Evolutionary conservation across 2,888 invertebrate genomes (phyloP).

Genomic region (Acanthopleura granulata): DNA sequence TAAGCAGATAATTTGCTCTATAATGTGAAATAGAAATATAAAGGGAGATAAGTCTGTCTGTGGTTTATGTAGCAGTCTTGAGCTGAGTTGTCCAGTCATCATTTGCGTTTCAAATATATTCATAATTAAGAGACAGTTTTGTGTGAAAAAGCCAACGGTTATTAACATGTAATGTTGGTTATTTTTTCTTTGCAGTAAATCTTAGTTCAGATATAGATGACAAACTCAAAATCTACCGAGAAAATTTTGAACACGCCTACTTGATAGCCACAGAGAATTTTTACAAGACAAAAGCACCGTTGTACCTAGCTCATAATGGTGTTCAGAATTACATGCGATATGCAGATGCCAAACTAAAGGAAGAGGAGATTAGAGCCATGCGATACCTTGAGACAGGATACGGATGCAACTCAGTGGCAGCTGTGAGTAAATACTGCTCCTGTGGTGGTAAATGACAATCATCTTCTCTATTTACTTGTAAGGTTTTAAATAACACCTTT

Average conservation of each 20-base stretch:
- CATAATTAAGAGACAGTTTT: too few species aligned
- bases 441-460: too few species aligned
- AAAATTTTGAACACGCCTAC: slow-evolving; percentile 96
- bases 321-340: slow-evolving; percentile 98
- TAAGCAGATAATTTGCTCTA: too few species aligned
- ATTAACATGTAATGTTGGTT: neutral
- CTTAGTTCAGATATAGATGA: slow-evolving; percentile 93
- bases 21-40: too few species aligned
- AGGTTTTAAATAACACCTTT: too few species aligned
- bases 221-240: slow-evolving; percentile 93
- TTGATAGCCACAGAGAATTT: slow-evolving; percentile 94
- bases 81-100: too few species aligned
- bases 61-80: too few species aligned
- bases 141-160: too few species aligned
- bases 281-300: slow-evolving; percentile 89
- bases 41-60: too few species aligned
- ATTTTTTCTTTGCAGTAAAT: slow-evolving; percentile 79
- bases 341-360: slow-evolving; percentile 92
- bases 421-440: slow-evolving; percentile 64
- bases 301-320: slow-evolving; percentile 89
- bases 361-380: slow-evolving; percentile 93
- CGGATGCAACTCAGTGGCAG: slow-evolving; percentile 76
- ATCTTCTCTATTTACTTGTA: too few species aligned
- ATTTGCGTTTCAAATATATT: too few species aligned
- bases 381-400: slow-evolving; percentile 93